These are phyloP conservation scores for Apostichopus parvimensis DNA, from an alignment of 35 echinoderm and acorn worm genomes.

Conservation along the genomic window DNA sequence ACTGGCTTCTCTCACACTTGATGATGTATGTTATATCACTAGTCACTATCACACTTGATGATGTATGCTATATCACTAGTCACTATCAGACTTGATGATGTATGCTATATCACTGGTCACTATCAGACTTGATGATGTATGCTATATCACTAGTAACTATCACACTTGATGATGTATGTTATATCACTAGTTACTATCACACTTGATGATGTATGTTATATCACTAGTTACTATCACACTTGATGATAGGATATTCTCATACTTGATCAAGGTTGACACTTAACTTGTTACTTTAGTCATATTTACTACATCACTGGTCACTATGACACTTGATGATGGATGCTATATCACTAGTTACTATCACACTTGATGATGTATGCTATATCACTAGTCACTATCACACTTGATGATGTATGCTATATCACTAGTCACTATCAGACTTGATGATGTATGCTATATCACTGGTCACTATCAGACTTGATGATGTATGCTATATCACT, in stretches of 20 bases:
- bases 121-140: no score
- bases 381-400: no score
- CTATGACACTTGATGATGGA: no score
- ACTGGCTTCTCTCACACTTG: background rate
- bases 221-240: slow-evolving; percentile 53
- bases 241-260: no score
- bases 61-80: slow-evolving; percentile 65
- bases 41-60: background rate
- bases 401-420: slow-evolving; percentile 54
- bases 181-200: background rate
- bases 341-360: no score
- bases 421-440: slow-evolving; percentile 56
- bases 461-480: no score
- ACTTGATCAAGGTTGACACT: no score
- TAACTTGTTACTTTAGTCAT: background rate
- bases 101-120: background rate
- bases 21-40: no score
- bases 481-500: no score
- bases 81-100: slow-evolving; percentile 15
- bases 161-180: no score
- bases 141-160: no score
- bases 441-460: background rate
- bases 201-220: slow-evolving; percentile 42
- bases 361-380: background rate
- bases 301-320: background rate